Conservation (phyloP, 2,888 invertebrate genomes). For the Seira ritae region DNA sequence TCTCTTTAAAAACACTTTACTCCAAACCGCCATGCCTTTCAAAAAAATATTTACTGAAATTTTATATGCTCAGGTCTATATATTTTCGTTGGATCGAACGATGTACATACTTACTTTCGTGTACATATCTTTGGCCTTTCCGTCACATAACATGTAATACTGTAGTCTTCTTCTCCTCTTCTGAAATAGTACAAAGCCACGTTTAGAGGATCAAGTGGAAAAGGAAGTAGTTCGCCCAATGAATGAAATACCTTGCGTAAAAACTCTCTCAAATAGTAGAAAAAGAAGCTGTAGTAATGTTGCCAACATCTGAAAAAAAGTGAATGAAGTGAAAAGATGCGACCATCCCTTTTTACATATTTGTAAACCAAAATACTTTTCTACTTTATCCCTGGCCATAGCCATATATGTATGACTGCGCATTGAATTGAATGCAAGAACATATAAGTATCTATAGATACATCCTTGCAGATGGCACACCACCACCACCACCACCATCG, state of each 20-base stretch:
- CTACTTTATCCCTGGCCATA: neutral
- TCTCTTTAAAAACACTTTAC: neutral
- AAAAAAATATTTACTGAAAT: neutral
- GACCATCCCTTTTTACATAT: slow-evolving; percentile 11
- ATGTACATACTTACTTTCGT: no score
- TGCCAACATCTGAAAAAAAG: neutral
- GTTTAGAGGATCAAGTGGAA: slow-evolving; percentile 46
- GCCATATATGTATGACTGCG: no score
- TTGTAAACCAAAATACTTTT: neutral
- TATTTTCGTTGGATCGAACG: no score
- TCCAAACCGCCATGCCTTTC: neutral
- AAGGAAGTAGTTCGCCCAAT: slow-evolving; percentile 45
- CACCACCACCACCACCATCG: no score
- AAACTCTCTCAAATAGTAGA: neutral
- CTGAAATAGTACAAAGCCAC: slow-evolving; percentile 9
- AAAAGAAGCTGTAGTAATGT: slow-evolving; percentile 20
- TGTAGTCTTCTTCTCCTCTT: neutral
- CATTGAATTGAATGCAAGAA: no score
- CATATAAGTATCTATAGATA: neutral
- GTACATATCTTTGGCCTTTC: neutral
- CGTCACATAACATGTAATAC: neutral
- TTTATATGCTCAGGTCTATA: neutral
- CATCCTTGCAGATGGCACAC: slow-evolving; percentile 50
- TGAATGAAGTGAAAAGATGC: slow-evolving; percentile 54
- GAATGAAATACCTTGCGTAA: slow-evolving; percentile 39